A percentile compares a stretch with the other conserved stretches of the same genome.
Conservation (phyloP, 2,888 invertebrate species). For the Apotomis capreana region DNA sequence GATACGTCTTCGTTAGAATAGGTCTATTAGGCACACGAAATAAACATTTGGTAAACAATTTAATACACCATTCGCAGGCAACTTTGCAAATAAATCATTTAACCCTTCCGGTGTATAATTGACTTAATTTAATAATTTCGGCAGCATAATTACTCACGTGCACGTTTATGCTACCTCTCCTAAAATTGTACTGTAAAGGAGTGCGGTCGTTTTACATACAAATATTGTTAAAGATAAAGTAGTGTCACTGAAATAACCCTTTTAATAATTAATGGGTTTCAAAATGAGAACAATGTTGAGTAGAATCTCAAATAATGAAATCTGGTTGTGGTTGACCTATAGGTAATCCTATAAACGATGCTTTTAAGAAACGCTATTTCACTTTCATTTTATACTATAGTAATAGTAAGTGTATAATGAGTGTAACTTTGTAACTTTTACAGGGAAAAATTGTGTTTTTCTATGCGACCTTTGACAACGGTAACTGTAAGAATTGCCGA, state of each 20-base stretch:
- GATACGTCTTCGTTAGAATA: slow-evolving; percentile 39
- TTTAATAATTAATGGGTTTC: neutral
- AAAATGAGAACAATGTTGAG: neutral
- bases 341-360: no score
- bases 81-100: slow-evolving; percentile 49
- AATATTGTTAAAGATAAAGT: neutral
- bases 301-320: no score
- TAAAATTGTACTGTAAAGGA: slow-evolving; percentile 1
- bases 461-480: no score
- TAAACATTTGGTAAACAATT: slow-evolving; percentile 43
- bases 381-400: no score
- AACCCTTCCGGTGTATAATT: slow-evolving; percentile 45
- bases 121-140: slow-evolving; percentile 47
- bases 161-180: slow-evolving; percentile 35
- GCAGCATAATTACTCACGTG: slow-evolving; percentile 44
- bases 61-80: slow-evolving; percentile 33
- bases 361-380: no score
- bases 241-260: neutral
- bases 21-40: slow-evolving; percentile 41
- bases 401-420: no score
- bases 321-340: no score
- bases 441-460: no score
- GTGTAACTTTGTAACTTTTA: no score
- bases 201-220: slow-evolving; percentile 1
- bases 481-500: no score